Evolutionary conservation across 2,113 vertebrate species (phyloP).

Genomic region (Rousettus leschenaultii): DNA sequence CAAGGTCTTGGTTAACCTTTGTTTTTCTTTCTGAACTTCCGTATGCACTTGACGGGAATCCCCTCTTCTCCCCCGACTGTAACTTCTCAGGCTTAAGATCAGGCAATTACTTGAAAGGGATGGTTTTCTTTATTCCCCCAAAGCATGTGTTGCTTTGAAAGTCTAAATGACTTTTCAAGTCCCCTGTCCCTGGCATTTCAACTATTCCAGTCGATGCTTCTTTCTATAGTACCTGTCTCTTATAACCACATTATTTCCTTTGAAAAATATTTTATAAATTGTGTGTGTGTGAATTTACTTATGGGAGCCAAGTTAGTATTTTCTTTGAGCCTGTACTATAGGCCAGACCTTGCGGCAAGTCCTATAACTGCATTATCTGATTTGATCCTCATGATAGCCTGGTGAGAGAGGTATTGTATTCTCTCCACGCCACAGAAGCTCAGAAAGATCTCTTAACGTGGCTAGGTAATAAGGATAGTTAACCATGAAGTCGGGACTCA

Average conservation of each 20-base stretch:
- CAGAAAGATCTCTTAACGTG: not conserved
- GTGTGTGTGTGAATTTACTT: not conserved
- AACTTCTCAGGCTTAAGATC: constrained; percentile 51
- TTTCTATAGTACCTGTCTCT: not conserved
- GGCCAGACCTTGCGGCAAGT: not conserved
- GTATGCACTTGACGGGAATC: not conserved
- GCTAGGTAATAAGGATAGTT: not conserved
- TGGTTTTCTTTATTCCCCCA: constrained; percentile 15
- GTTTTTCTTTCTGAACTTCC: constrained; percentile 39
- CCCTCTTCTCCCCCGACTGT: constrained; percentile 9
- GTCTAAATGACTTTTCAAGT: not conserved
- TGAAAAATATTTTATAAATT: not conserved
- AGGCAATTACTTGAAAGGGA: not conserved
- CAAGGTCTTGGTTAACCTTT: constrained; percentile 36
- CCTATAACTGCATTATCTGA: not conserved
- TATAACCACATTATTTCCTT: not conserved
- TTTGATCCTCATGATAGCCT: not conserved
- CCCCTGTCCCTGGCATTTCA: not conserved
- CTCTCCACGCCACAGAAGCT: not conserved
- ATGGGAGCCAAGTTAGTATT: not conserved
- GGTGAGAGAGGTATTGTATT: not conserved
- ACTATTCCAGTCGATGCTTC: not conserved
- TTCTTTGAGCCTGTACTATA: not conserved
- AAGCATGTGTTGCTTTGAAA: not conserved
- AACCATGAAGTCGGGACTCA: not conserved